These are phyloP conservation scores for Mamestra configurata DNA, from an alignment of 1,140 invertebrate genomes.

Conservation along the genomic window DNA sequence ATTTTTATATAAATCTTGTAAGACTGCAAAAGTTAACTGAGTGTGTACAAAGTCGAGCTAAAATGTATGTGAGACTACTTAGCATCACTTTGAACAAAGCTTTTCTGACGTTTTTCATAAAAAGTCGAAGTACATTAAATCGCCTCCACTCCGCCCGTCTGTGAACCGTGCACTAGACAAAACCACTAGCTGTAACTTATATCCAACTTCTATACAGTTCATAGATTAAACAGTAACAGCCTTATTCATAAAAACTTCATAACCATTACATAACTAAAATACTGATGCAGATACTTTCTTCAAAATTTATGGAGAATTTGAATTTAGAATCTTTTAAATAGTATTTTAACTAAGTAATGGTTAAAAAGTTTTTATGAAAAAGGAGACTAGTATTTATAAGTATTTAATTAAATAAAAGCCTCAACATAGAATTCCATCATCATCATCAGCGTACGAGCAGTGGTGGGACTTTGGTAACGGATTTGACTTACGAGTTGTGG, in stretches of 20 bases:
- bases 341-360: too few species aligned
- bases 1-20: neutral
- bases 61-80: constrained; percentile 5
- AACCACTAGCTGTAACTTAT: neutral
- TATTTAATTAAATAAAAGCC: neutral
- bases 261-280: too few species aligned
- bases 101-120: constrained; percentile 8
- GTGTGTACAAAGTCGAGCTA: neutral
- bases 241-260: too few species aligned
- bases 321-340: too few species aligned
- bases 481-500: too few species aligned
- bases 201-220: constrained; percentile 1
- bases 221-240: neutral
- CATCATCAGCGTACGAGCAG: too few species aligned
- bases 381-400: too few species aligned
- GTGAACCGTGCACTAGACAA: constrained; percentile 9
- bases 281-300: too few species aligned
- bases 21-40: neutral
- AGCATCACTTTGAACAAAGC: neutral
- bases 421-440: too few species aligned
- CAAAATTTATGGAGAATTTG: too few species aligned
- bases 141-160: neutral
- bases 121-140: neutral
- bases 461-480: too few species aligned
- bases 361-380: too few species aligned